Conservation (phyloP, 2,113 vertebrate genomes). For the Pantherophis guttatus region DNA sequence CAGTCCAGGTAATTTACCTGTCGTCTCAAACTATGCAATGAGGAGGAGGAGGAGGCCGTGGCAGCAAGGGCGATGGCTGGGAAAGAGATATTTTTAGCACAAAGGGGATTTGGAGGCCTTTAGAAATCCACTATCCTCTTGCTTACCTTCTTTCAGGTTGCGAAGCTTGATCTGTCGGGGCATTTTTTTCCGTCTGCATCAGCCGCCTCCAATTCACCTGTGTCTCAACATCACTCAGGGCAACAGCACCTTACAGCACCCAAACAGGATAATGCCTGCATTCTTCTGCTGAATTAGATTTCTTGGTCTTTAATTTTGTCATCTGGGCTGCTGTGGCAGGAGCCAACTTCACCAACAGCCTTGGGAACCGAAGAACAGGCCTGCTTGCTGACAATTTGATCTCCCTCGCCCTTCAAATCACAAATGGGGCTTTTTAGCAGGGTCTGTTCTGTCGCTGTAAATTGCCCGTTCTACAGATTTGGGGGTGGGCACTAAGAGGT, state of each 20-base stretch:
- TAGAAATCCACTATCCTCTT: background rate
- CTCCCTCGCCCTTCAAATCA: background rate
- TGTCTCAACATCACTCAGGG: background rate
- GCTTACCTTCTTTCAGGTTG: background rate
- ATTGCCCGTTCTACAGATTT: background rate
- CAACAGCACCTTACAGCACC: background rate
- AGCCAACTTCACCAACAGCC: background rate
- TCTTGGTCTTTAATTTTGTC: background rate
- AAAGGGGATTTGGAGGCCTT: background rate
- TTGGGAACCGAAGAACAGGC: background rate
- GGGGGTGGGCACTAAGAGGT: background rate
- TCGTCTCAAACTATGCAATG: background rate
- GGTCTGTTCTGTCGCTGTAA: background rate
- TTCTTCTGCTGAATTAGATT: background rate
- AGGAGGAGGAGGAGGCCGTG: background rate
- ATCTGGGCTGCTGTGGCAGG: background rate
- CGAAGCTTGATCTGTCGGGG: background rate
- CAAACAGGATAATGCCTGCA: background rate
- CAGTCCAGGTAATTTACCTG: background rate
- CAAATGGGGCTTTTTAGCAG: background rate
- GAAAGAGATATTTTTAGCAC: background rate
- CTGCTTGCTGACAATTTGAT: background rate
- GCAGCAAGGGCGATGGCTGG: background rate
- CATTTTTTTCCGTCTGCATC: background rate
- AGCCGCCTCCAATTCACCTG: background rate